Conservation (phyloP, 2,888 invertebrate species). For the Calameuta pallipes region DNA sequence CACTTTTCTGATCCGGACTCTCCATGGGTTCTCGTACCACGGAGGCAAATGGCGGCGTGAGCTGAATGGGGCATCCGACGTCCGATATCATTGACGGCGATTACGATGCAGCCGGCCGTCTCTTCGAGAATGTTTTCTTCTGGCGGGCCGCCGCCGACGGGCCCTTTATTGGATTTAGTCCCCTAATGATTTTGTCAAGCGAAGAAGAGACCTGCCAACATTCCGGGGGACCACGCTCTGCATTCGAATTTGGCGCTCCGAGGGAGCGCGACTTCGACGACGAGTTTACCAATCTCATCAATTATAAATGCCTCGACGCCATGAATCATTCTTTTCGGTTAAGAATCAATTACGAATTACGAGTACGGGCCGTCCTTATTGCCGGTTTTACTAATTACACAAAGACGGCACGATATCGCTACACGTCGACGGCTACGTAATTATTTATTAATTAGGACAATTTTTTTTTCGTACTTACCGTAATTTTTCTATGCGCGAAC, state of each 20-base stretch:
- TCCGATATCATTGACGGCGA: conserved; percentile 48
- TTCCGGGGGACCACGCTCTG: conserved; percentile 45
- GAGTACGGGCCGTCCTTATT: neutral
- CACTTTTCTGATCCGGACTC: conserved; percentile 15
- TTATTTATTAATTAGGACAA: neutral
- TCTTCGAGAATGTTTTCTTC: conserved; percentile 56
- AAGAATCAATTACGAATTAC: neutral
- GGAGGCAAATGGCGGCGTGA: conserved; percentile 12
- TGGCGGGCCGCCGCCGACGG: conserved; percentile 33
- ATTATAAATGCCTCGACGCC: conserved; percentile 28
- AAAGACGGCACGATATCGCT: neutral
- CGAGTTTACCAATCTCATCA: conserved; percentile 29
- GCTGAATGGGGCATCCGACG: conserved; percentile 19
- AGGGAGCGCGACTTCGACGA: conserved; percentile 4
- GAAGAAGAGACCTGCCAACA: conserved; percentile 50
- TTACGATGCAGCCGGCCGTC: conserved; percentile 54
- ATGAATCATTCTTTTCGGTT: neutral
- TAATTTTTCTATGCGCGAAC: neutral
- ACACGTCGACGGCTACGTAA: neutral
- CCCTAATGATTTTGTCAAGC: conserved; percentile 59
- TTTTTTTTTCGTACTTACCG: neutral
- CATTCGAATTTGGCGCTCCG: conserved; percentile 48
- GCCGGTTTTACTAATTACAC: neutral
- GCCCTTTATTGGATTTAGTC: conserved; percentile 58
- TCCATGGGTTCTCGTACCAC: conserved; percentile 16